phyloP scores from a whole-genome alignment of 2,888 invertebrate species.

The Arctia plantaginis region DNA sequence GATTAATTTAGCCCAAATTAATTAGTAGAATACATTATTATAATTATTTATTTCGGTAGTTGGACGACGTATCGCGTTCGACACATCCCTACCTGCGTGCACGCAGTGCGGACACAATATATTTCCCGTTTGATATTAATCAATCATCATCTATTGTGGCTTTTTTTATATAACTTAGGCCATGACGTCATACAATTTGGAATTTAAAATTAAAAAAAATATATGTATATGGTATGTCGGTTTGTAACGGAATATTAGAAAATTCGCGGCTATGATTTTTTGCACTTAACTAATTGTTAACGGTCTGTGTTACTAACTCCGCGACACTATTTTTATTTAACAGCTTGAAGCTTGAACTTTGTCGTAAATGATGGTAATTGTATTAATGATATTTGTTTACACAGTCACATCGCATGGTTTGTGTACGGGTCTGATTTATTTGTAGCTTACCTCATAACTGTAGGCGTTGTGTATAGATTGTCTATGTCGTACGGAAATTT shows the following conservation, averaged over 20 bases:
- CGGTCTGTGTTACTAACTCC: conserved; percentile 54
- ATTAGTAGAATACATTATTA: conserved; percentile 30
- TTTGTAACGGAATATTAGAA: conserved; percentile 44
- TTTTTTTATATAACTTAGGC: conserved; percentile 52
- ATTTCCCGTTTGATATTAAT: conserved; percentile 47
- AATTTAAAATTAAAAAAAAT: conserved; percentile 24
- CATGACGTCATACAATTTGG: conserved; percentile 52
- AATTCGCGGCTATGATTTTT: conserved; percentile 56
- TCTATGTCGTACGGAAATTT: background rate
- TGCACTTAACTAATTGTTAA: conserved; percentile 53
- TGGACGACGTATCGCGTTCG: conserved; percentile 35
- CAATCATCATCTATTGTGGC: conserved; percentile 49
- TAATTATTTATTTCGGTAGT: conserved; percentile 46
- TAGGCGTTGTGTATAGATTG: conserved; percentile 9
- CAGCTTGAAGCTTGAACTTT: conserved; percentile 55
- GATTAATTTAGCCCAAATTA: conserved; percentile 53
- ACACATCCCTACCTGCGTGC: conserved; percentile 44
- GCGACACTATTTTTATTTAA: conserved; percentile 50
- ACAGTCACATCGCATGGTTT: conserved; percentile 35
- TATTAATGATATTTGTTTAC: conserved; percentile 42
- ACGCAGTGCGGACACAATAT: conserved; percentile 37
- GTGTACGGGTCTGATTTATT: conserved; percentile 37
- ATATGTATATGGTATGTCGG: conserved; percentile 34
- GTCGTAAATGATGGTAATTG: conserved; percentile 40
- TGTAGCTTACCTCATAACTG: conserved; percentile 29